Base-by-base conservation (phyloP, 2,797 vertebrate genomes). In the Microctenopoma steveboyesi region DNA sequence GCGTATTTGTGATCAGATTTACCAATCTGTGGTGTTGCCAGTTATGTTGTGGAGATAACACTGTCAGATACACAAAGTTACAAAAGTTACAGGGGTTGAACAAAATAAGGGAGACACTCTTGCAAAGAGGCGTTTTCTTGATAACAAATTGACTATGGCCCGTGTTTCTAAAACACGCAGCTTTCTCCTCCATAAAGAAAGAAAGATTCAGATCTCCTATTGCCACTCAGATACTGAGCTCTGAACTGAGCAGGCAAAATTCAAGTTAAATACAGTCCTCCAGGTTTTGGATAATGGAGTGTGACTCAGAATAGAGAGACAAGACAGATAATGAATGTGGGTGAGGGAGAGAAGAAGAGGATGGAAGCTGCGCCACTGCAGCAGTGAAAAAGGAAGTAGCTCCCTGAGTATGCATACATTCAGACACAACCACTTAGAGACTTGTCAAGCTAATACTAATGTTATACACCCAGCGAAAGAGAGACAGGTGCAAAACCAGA, bases 321-420 rank as follows among this genome's bases (percentile, higher is more conserved):
- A 27, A 22, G 47, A 82, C 52, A 22, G 61, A 76, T 70, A 56
- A 70, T 65, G 53, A 78, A 76, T 30, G 46, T 42, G 12, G 57
- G 7, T 18, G 30, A 35, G 48, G 60, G 7, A 33, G 49, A 52
- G 40, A 28, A 53, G 43, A 37, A 35, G 4, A 49, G 45, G 35
- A 59, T 22, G 47, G 16, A 43, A 58, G 51, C 33, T 51, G 16
- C 49, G 16, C 40, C 49, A 50, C 16, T 9, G 76, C 45, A 60
- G 1, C 35, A 73, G 25, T 43, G 40, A 70, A 78, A 35, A 9
- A 69, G 15, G 74, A 70, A 51, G 79, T n/a, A 4, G 4, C 63
- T 65, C 51, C 42, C 64, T 51, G 46, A 57, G 35, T 60, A 53
- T 63, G 73, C 43, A 54, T 60, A 61, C 61, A 37, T 82, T 73